phyloP scores from a whole-genome alignment of 2,888 invertebrate genomes.

The Callinectes sapidus region DNA sequence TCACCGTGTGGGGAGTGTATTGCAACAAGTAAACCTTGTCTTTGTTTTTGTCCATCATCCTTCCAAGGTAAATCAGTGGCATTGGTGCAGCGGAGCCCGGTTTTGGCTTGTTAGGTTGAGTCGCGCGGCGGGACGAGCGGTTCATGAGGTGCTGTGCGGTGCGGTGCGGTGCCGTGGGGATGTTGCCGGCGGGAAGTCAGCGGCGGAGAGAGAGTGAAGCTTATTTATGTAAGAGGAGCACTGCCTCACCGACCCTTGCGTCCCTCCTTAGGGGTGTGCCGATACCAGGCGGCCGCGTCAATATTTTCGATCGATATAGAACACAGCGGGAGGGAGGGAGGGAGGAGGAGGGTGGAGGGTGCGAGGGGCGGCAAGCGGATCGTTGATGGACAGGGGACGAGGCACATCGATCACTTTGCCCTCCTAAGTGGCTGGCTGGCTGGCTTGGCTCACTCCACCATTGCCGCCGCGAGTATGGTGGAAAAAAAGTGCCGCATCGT shows the following conservation, averaged over 20 bases:
- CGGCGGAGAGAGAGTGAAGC: background rate
- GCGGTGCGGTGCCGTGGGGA: background rate
- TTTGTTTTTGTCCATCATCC: constrained; percentile 25
- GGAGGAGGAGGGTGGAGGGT: background rate
- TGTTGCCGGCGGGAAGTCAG: constrained; percentile 11
- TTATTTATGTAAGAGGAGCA: constrained; percentile 1
- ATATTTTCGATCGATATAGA: constrained; percentile 36
- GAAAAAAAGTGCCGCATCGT: background rate
- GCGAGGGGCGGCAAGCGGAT: constrained; percentile 1
- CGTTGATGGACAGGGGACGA: constrained; percentile 29
- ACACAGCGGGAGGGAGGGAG: constrained; percentile 22
- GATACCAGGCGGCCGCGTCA: constrained; percentile 27
- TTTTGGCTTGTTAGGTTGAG: background rate
- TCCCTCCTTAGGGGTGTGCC: background rate
- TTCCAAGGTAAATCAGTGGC: constrained; percentile 26
- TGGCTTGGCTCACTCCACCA: background rate
- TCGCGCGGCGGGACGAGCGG: background rate
- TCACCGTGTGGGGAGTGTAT: constrained; percentile 3
- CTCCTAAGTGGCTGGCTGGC: background rate
- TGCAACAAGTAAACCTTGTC: constrained; percentile 5
- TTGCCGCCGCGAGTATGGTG: background rate
- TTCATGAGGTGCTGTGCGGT: background rate
- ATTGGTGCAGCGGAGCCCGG: background rate
- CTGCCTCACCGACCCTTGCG: constrained; percentile 23
- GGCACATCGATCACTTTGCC: background rate